phyloP scores from a whole-genome alignment of 53 echinoderm and acorn worm species.

The Paracentrotus lividus region DNA sequence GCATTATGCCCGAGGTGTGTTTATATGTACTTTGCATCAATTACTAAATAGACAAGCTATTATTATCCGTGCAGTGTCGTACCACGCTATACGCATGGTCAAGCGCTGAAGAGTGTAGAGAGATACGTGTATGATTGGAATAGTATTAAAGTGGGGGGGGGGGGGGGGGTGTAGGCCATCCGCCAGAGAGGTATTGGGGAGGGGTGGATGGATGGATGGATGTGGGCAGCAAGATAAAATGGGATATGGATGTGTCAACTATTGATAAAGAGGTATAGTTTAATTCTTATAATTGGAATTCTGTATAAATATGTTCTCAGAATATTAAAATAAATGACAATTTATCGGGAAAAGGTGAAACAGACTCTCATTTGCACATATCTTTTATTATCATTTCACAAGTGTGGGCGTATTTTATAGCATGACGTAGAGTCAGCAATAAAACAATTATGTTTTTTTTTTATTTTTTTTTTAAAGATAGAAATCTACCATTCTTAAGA shows the following conservation, averaged over 20 bases:
- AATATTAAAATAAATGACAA: not conserved
- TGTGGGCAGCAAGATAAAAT: not conserved
- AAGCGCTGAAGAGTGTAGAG: too few relatives aligned
- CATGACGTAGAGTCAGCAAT: too few relatives aligned
- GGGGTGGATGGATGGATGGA: not conserved
- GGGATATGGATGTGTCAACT: not conserved
- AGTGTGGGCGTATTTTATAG: too few relatives aligned
- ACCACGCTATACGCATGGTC: not conserved
- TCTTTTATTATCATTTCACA: too few relatives aligned
- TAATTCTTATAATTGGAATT: not conserved
- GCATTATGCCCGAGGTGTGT: not conserved
- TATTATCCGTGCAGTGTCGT: not conserved
- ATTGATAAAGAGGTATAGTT: not conserved
- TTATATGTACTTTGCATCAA: constrained; percentile 24
- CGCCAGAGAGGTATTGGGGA: not conserved
- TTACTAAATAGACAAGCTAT: constrained; percentile 23
- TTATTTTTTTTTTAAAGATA: too few relatives aligned
- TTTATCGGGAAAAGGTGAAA: too few relatives aligned
- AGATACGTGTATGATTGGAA: not conserved
- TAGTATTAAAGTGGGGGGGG: too few relatives aligned
- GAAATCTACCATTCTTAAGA: too few relatives aligned
- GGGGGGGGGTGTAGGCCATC: not conserved
- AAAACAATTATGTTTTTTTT: too few relatives aligned
- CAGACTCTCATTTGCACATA: too few relatives aligned
- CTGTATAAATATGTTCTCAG: not conserved